phyloP scores from a whole-genome alignment of 2,888 invertebrate species.

The Eurytoma californica region DNA sequence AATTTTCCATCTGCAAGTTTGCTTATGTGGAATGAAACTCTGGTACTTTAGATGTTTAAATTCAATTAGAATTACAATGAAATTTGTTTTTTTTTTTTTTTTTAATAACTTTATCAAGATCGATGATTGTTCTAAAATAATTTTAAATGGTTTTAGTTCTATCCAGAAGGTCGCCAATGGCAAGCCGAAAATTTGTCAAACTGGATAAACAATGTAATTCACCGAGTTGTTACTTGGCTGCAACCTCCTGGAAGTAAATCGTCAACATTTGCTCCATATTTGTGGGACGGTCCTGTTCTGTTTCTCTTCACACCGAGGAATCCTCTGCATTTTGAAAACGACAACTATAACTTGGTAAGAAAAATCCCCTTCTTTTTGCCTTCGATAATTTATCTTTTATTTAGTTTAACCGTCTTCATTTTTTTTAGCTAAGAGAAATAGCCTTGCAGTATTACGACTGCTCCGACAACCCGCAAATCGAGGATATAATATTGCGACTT shows the following conservation, averaged over 20 bases:
- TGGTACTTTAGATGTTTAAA: slow-evolving; percentile 75
- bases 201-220: slow-evolving; percentile 81
- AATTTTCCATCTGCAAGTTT: slow-evolving; percentile 78
- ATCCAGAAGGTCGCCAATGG: slow-evolving; percentile 76
- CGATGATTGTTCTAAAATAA: background rate
- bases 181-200: slow-evolving; percentile 76
- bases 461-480: slow-evolving; percentile 76
- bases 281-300: slow-evolving; percentile 83
- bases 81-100: background rate
- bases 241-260: slow-evolving; percentile 85
- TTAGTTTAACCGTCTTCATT: background rate
- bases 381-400: too few species aligned
- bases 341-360: slow-evolving; percentile 83
- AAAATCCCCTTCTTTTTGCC: background rate
- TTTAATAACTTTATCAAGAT: background rate
- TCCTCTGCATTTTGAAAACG: slow-evolving; percentile 81
- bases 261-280: slow-evolving; percentile 80
- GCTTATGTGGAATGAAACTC: slow-evolving; percentile 84
- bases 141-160: slow-evolving; percentile 74
- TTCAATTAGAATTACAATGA: background rate
- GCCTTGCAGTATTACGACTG: slow-evolving; percentile 86
- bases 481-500: slow-evolving; percentile 76
- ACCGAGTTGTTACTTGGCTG: slow-evolving; percentile 82
- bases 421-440: slow-evolving; percentile 82
- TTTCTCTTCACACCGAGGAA: slow-evolving; percentile 88